Evolutionary conservation across 2,113 vertebrate genomes (phyloP).

Genomic region (Protobothrops flavoviridis): DNA sequence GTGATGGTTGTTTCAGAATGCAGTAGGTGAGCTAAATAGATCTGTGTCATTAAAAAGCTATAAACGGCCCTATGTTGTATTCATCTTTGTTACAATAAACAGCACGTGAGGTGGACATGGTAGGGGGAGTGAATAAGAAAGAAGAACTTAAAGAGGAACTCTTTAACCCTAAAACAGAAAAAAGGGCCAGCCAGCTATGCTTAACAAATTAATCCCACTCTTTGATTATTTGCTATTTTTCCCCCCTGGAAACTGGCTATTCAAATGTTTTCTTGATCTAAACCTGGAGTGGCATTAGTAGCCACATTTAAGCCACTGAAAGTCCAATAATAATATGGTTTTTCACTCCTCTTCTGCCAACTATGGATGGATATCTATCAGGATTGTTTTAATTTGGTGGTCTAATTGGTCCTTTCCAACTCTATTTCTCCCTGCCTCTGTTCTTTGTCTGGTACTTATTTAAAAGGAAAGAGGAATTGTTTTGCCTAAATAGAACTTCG

Average conservation of each 20-base stretch:
- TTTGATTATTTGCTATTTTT: not conserved
- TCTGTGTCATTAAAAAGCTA: not conserved
- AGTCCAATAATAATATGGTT: not conserved
- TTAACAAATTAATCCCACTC: not conserved
- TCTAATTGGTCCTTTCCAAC: not conserved
- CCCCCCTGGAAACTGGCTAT: not conserved
- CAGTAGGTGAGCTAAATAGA: not conserved
- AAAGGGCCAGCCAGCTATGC: not conserved
- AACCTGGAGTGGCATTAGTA: not conserved
- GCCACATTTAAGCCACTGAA: not conserved
- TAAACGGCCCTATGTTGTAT: not conserved
- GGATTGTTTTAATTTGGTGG: not conserved
- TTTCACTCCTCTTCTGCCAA: not conserved
- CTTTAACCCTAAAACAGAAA: not conserved
- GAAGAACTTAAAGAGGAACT: not conserved
- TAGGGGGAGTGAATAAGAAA: not conserved
- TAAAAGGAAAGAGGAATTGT: not conserved
- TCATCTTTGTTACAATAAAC: not conserved
- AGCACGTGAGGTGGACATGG: not conserved
- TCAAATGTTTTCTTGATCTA: not conserved
- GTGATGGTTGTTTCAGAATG: not conserved
- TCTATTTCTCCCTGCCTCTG: not conserved
- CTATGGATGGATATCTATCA: not conserved
- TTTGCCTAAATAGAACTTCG: not conserved
- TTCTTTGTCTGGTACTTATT: not conserved